Evolutionary conservation across 2,888 invertebrate species (phyloP).

Genomic region (Eugnorisma glareosa): DNA sequence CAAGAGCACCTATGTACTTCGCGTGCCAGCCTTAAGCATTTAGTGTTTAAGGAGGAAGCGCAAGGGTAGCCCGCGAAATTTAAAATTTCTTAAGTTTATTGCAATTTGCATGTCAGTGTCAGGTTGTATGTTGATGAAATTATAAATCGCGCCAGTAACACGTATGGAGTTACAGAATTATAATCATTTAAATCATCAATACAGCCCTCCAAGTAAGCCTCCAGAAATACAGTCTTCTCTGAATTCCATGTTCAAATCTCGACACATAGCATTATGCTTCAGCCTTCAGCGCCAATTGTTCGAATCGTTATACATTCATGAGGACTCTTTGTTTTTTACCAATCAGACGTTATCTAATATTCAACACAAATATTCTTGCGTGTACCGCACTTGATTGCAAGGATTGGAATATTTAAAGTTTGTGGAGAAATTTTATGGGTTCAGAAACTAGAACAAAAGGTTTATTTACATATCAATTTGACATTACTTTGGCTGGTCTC

Average conservation of each 20-base stretch:
- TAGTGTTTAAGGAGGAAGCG: too few relatives aligned
- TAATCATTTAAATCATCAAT: too few relatives aligned
- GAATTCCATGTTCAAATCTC: conserved; percentile 3
- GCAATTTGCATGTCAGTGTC: too few relatives aligned
- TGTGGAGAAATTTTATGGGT: not conserved
- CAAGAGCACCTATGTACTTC: too few relatives aligned
- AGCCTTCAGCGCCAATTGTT: conserved; percentile 22
- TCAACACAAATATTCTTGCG: conserved; percentile 40
- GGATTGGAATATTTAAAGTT: conserved; percentile 6
- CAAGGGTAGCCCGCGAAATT: too few relatives aligned
- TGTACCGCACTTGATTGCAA: conserved; percentile 25
- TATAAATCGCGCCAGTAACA: too few relatives aligned
- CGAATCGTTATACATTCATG: conserved; percentile 80
- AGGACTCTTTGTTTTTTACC: conserved; percentile 76
- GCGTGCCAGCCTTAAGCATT: too few relatives aligned
- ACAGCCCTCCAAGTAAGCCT: too few relatives aligned
- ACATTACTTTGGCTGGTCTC: not conserved
- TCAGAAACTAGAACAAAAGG: not conserved
- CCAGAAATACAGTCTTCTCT: not conserved
- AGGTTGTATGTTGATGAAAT: too few relatives aligned
- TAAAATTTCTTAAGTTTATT: too few relatives aligned
- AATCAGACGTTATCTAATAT: conserved; percentile 71
- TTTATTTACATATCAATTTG: not conserved
- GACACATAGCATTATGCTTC: conserved; percentile 16
- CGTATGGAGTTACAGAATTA: too few relatives aligned